Evolutionary conservation across 2,888 invertebrate species (phyloP), one percentile per base, ranked within the genome.

Genomic region (Metacarcinus magister): DNA sequence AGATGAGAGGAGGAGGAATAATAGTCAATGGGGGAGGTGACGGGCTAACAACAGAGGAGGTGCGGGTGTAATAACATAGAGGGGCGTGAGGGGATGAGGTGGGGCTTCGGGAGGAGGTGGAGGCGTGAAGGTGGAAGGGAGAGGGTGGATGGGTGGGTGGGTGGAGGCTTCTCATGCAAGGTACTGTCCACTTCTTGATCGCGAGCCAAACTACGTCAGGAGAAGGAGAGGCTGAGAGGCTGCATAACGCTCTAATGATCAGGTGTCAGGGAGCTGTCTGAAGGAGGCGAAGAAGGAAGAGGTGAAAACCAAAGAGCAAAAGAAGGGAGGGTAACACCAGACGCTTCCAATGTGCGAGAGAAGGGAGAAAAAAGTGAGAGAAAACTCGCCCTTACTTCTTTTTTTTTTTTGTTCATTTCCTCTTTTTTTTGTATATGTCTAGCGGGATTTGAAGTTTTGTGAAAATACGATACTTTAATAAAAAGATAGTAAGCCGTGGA

Each of bases 221-320:
- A n/a, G 13, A 2, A 67, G 23, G 67, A 67, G 54, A 54, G 54
- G 54, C 5, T 5, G 67, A 19, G 67, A 67, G 67, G 67, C 67
- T 67, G 67, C 67, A 67, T 67, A 67, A 67, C 67, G 67, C 67
- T n/a, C 67, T 67, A 67, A 67, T 67, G 67, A 67, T 67, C 67
- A n/a, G 67, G 67, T 67, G 67, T 67, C 67, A n/a, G n/a, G 67
- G n/a, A 67, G 67, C 67, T 67, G 67, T 67, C 67, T 67, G 67
- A n/a, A 67, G 67, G 67, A 67, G 67, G 67, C 44, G 44, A 89
- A 89, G 89, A 44, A 89, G 39, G 89, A 89, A 28, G 89, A 89
- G 89, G 89, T 28, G 39, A 44, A 89, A 39, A 89, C 39, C 39
- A 7, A 39, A 28, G 44, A 44, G 19, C 89, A 5, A 16, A 89